phyloP scores from a whole-genome alignment of 2,797 vertebrate genomes.

The Melanotaenia trifasciata region DNA sequence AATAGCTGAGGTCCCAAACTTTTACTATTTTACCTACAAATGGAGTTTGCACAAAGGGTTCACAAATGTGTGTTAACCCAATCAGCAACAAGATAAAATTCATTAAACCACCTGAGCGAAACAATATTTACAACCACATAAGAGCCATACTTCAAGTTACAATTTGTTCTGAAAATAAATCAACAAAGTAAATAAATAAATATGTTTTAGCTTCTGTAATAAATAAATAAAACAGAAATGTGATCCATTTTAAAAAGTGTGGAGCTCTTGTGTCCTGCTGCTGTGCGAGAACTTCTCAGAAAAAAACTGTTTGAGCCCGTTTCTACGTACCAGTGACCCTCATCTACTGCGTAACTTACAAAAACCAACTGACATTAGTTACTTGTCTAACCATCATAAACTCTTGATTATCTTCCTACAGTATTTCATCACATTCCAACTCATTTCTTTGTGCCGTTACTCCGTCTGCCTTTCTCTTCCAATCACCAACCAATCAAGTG shows the following conservation, averaged over 20 bases:
- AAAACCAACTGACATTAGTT: slow-evolving; percentile 28
- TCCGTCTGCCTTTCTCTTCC: slow-evolving; percentile 20
- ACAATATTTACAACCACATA: slow-evolving; percentile 25
- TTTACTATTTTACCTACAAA: not conserved
- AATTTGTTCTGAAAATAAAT: slow-evolving; percentile 27
- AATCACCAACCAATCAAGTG: slow-evolving; percentile 25
- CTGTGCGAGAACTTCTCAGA: slow-evolving; percentile 9
- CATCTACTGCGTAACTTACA: slow-evolving; percentile 25
- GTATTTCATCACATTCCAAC: slow-evolving; percentile 57
- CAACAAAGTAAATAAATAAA: slow-evolving; percentile 65
- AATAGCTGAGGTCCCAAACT: not conserved
- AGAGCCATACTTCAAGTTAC: slow-evolving; percentile 18
- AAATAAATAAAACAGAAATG: slow-evolving; percentile 60
- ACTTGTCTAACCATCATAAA: slow-evolving; percentile 46
- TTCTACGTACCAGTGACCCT: slow-evolving; percentile 1
- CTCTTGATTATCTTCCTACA: slow-evolving; percentile 26
- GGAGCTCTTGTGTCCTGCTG: slow-evolving; percentile 5
- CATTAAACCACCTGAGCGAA: not conserved
- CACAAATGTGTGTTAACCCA: not conserved
- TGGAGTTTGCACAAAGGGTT: not conserved
- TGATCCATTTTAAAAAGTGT: slow-evolving; percentile 54
- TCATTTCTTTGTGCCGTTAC: slow-evolving; percentile 19
- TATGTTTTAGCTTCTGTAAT: slow-evolving; percentile 25
- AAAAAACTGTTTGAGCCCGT: slow-evolving; percentile 20
- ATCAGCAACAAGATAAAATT: not conserved